A percentile compares a stretch with the other conserved stretches of the same genome.
Evolutionary conservation across 2,113 vertebrate genomes (phyloP).

Genomic region (Brachypodius melanocephalos): DNA sequence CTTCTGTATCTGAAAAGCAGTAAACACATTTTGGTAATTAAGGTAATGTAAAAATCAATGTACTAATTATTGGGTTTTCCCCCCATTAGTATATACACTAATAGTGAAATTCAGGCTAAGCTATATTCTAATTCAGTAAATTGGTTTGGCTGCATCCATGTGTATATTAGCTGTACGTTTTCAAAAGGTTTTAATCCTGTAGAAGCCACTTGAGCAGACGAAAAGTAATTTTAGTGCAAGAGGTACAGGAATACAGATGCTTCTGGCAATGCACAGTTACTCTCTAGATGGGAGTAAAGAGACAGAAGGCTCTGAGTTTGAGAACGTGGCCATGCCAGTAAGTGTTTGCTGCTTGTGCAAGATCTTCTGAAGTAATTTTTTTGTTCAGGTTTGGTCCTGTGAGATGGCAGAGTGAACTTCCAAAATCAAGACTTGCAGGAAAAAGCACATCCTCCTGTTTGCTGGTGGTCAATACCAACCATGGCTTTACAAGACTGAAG

Average conservation of each 20-base stretch:
- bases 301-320: background rate
- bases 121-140: constrained; percentile 7
- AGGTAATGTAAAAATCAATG: background rate
- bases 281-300: background rate
- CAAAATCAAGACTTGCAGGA: background rate
- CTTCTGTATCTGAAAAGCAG: background rate
- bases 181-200: background rate
- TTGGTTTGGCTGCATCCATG: background rate
- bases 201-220: background rate
- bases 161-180: background rate
- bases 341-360: background rate
- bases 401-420: background rate
- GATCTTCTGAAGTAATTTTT: background rate
- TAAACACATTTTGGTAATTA: background rate
- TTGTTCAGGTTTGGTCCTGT: background rate
- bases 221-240: constrained; percentile 6
- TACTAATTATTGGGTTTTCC: background rate
- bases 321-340: fast-evolving
- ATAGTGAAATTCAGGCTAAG: constrained; percentile 20
- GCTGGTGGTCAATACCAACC: background rate
- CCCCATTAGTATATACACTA: background rate
- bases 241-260: background rate
- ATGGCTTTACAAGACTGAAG: background rate
- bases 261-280: background rate
- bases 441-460: background rate